Evolutionary conservation across 2,797 vertebrate species (phyloP), one percentile per base, ranked within the genome.

Genomic region (Bradypodion pumilum): DNA sequence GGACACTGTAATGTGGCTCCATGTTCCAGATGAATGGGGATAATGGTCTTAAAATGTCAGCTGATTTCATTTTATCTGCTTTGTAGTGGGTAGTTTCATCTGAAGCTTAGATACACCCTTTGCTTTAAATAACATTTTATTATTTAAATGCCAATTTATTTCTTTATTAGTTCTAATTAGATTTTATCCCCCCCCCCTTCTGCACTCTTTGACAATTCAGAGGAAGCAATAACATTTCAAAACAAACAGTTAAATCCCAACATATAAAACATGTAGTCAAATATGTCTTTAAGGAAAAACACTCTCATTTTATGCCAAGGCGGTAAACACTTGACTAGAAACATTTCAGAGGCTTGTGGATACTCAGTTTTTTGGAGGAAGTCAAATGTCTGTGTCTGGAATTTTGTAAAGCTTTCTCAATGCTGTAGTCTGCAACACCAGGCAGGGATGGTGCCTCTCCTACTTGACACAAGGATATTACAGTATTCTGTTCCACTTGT

Each of bases 241-340:
- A 72, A 70, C 4, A 81, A 80, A 32, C 79, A n/a, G 59, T 81
- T 70, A 81, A 81, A n/a, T 44, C 52, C 29, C 16, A 42, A 37
- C 27, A 72, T 21, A 60, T 66, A 21, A 56, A 60, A 52, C 16
- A 10, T 8, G 7, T 52, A 56, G 29, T 68, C 63, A 27, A 8
- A 79, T 52, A 68, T 68, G 21, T 37, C 46, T 25, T 49, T 49
- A 49, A 25, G 21, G 13, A 4, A 37, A 56, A 68, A 5, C 13
- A 32, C 7, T 56, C 65, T 78, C 46, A 56, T 37, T 46, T 56
- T 52, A 35, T 56, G 35, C 65, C 32, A 80, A 80, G 32, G 32
- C 7, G 5, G 40, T 65, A 46, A 77, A 62, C 7, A 13, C 56
- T 77, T 29, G 42, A 46, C 42, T 73, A 70, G 6, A 27, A 29